Percentiles rank a stretch among this genome's conserved stretches.
These are phyloP conservation scores for Pholis gunnellus DNA, from an alignment of 2,113 vertebrate genomes.

Conservation along the genomic window DNA sequence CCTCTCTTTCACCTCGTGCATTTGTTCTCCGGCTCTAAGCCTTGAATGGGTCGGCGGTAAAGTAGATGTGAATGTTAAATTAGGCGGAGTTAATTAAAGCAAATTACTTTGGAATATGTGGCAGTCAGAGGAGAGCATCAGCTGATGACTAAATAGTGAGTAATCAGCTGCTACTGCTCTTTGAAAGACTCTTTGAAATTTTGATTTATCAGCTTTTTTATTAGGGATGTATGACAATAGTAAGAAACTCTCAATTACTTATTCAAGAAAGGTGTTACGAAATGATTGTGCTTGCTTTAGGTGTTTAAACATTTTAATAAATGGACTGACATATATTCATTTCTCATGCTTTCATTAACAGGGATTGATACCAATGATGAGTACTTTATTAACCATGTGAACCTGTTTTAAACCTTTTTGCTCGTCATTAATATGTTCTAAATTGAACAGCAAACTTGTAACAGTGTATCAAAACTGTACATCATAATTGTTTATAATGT, in stretches of 20 bases:
- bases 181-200: conserved; percentile 54
- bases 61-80: conserved; percentile 94
- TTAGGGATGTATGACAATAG: conserved; percentile 23
- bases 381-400: conserved; percentile 31
- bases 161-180: conserved; percentile 86
- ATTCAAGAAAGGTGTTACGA: neutral
- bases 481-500: conserved; percentile 72
- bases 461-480: conserved; percentile 53
- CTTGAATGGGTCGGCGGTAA: conserved; percentile 93
- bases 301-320: conserved; percentile 17
- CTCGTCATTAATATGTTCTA: conserved; percentile 39
- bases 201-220: conserved; percentile 50
- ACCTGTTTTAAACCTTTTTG: conserved; percentile 38
- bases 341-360: conserved; percentile 29
- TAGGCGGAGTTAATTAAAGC: conserved; percentile 95
- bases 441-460: conserved; percentile 34
- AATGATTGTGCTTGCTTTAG: conserved; percentile 12
- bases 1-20: conserved; percentile 86
- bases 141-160: conserved; percentile 88
- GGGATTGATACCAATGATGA: conserved; percentile 32
- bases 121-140: conserved; percentile 90
- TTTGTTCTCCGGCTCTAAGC: conserved; percentile 90
- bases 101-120: conserved; percentile 95
- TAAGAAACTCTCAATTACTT: conserved; percentile 18
- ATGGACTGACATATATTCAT: neutral